A percentile compares a stretch with the other conserved stretches of the same genome.
Conservation (phyloP, 2,113 vertebrate species). For the Benitochromis conjunctus region DNA sequence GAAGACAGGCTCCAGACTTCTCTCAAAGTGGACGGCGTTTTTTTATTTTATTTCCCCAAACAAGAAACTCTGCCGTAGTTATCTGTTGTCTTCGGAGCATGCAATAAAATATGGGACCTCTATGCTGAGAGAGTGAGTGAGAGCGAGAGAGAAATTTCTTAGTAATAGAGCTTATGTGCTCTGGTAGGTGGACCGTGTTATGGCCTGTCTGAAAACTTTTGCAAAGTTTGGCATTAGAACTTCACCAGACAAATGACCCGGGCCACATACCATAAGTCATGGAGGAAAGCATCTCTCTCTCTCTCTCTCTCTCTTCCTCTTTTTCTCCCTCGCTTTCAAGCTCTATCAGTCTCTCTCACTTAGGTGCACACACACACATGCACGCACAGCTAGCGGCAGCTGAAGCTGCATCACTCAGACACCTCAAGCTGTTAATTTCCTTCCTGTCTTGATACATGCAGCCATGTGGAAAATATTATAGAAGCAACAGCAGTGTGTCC, state of each 20-base stretch:
- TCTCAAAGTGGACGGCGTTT: not conserved
- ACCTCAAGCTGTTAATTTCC: conserved; percentile 59
- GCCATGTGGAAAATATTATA: conserved; percentile 49
- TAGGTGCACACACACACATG: not conserved
- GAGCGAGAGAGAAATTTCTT: not conserved
- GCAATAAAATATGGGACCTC: not conserved
- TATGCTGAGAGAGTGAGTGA: not conserved
- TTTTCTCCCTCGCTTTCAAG: not conserved
- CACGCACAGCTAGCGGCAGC: conserved; percentile 1
- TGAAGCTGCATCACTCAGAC: conserved; percentile 44
- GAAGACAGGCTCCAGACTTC: not conserved
- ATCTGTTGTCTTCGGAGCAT: conserved; percentile 25
- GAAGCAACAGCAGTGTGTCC: conserved; percentile 4
- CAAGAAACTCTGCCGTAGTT: not conserved
- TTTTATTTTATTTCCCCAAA: not conserved
- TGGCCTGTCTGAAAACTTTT: conserved; percentile 60
- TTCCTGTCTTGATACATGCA: conserved; percentile 43
- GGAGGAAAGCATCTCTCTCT: not conserved
- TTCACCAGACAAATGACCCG: conserved; percentile 55
- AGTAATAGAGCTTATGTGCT: conserved; percentile 54
- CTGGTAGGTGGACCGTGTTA: conserved; percentile 62
- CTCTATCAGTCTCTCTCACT: not conserved
- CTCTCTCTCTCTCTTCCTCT: not conserved
- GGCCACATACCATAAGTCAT: conserved; percentile 44
- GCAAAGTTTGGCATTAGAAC: conserved; percentile 52